Conservation (phyloP, 2,888 invertebrate species). For the Callyntrura guangdongensis region DNA sequence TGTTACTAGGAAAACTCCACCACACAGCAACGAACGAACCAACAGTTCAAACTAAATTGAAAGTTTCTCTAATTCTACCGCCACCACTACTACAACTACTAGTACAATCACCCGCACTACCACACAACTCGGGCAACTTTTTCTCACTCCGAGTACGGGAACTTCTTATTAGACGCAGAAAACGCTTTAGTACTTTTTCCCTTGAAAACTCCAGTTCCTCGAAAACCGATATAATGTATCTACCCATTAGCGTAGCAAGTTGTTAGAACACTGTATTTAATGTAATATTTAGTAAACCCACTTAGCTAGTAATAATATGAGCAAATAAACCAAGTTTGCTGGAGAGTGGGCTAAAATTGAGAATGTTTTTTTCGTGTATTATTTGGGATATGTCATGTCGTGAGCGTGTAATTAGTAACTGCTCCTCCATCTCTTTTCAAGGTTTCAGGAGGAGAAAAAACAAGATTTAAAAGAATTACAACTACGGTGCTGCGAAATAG, state of each 20-base stretch:
- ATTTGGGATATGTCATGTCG: background rate
- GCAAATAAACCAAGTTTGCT: background rate
- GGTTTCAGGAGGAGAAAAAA: background rate
- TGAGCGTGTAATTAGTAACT: background rate
- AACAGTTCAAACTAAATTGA: constrained; percentile 48
- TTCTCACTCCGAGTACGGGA: no score
- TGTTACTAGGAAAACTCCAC: constrained; percentile 27
- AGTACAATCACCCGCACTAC: no score
- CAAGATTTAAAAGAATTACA: background rate
- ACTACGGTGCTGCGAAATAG: no score
- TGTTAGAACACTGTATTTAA: constrained; percentile 27
- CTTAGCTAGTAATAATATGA: constrained; percentile 18
- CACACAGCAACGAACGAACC: background rate
- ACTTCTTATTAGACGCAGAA: background rate
- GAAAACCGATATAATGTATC: background rate
- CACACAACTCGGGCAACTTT: background rate
- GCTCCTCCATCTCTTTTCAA: background rate
- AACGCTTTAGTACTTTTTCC: no score
- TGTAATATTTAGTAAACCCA: constrained; percentile 25
- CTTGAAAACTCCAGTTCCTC: background rate
- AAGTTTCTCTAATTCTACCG: background rate
- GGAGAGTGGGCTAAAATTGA: background rate
- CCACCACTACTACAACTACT: no score
- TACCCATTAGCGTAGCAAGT: background rate
- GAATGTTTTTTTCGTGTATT: background rate